Conservation (phyloP, 2,113 vertebrate species). For the zebrafish (Danio rerio) region DNA sequence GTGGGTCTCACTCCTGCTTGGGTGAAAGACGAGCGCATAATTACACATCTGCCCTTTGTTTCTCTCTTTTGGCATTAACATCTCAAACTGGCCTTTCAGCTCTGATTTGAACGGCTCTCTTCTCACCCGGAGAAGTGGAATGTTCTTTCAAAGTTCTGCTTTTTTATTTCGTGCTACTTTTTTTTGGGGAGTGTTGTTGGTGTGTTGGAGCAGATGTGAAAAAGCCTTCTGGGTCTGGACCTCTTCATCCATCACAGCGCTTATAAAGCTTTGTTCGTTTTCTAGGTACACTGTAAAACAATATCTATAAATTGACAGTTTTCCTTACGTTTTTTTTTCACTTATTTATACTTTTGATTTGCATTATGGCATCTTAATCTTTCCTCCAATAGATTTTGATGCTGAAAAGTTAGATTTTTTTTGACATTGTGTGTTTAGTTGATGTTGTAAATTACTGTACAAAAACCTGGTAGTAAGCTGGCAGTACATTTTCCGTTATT, state of each 20-base stretch:
- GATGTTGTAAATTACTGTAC: no score
- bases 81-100: slow-evolving; percentile 76
- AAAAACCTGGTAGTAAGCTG: no score
- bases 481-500: no score
- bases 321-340: no score
- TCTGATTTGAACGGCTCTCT: slow-evolving; percentile 66
- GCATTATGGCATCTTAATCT: no score
- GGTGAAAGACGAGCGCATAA: slow-evolving; percentile 72
- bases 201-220: slow-evolving; percentile 59
- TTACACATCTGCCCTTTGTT: slow-evolving; percentile 83
- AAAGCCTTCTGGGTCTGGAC: slow-evolving; percentile 67
- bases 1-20: slow-evolving; percentile 69
- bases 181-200: slow-evolving; percentile 35
- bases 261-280: slow-evolving; percentile 73
- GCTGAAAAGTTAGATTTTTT: no score
- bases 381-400: slow-evolving; percentile 7
- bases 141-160: slow-evolving; percentile 40
- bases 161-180: slow-evolving; percentile 49
- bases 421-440: no score
- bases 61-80: slow-evolving; percentile 71
- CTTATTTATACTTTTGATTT: no score
- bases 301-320: no score
- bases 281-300: slow-evolving; percentile 65
- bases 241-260: slow-evolving; percentile 69
- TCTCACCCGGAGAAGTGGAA: slow-evolving; percentile 59